Percentiles rank a stretch among this genome's conserved stretches.
Evolutionary conservation across 1,140 invertebrate species (phyloP).

Genomic region (Zaprionus taronus): DNA sequence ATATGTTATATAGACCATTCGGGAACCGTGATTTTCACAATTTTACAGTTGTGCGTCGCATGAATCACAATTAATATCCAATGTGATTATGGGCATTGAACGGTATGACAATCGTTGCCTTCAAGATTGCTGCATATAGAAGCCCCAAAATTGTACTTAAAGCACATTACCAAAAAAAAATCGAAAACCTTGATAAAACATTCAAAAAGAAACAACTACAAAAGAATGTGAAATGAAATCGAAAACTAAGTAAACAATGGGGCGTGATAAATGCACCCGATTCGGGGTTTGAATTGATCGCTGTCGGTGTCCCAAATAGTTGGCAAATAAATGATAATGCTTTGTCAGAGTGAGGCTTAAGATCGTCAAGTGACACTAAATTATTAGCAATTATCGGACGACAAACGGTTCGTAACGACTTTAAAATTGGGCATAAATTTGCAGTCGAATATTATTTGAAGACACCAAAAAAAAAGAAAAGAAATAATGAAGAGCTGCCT

Average conservation of each 20-base stretch:
- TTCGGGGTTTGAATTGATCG: slow-evolving; percentile 60
- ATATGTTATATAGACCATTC: background rate
- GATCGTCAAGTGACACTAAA: slow-evolving; percentile 76
- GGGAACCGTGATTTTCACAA: background rate
- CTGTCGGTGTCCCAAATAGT: slow-evolving; percentile 41
- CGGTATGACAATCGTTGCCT: slow-evolving; percentile 47
- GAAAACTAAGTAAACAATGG: slow-evolving; percentile 31
- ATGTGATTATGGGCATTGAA: slow-evolving; percentile 47
- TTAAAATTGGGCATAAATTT: slow-evolving; percentile 75
- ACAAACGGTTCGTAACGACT: slow-evolving; percentile 73
- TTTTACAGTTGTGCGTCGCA: slow-evolving; percentile 12
- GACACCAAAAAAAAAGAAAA: background rate
- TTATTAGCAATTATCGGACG: slow-evolving; percentile 78
- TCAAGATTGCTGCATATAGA: slow-evolving; percentile 46
- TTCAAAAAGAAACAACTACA: slow-evolving; percentile 15
- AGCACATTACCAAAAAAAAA: slow-evolving; percentile 56
- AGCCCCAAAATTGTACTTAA: slow-evolving; percentile 45
- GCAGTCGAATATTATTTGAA: slow-evolving; percentile 37
- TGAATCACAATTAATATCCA: slow-evolving; percentile 53
- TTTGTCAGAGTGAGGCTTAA: slow-evolving; percentile 57
- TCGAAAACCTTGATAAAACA: slow-evolving; percentile 55
- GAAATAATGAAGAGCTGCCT: slow-evolving; percentile 36
- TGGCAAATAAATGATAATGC: slow-evolving; percentile 62
- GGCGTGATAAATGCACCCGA: slow-evolving; percentile 58
- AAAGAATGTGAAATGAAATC: slow-evolving; percentile 13